Evolutionary conservation across 2,888 invertebrate species (phyloP).

Genomic region (Leptopterna dolabrata): DNA sequence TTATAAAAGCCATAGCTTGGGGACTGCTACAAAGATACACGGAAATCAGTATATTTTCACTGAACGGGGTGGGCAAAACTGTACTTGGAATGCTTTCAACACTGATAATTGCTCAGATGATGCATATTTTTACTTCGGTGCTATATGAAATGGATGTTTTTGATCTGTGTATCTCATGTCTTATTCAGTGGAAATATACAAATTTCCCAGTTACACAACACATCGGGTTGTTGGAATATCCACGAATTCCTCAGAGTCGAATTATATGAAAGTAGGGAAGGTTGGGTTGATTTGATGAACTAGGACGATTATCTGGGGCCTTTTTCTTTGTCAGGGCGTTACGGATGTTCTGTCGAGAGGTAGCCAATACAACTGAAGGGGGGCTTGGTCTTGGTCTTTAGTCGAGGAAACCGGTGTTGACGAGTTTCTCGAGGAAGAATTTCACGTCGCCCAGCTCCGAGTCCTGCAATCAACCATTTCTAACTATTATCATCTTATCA

Average conservation of each 20-base stretch:
- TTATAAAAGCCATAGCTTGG: not conserved
- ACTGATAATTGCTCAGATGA: too few relatives aligned
- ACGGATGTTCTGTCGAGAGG: not conserved
- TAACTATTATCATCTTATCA: not conserved
- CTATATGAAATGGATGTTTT: too few relatives aligned
- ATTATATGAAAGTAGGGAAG: not conserved
- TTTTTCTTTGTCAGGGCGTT: not conserved
- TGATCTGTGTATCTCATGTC: not conserved
- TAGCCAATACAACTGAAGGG: not conserved
- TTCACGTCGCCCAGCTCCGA: slow-evolving; percentile 95
- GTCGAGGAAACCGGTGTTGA: slow-evolving; percentile 95
- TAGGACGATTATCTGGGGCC: not conserved
- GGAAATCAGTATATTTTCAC: too few relatives aligned
- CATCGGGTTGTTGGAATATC: not conserved
- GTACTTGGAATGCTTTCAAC: too few relatives aligned
- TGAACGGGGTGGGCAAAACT: too few relatives aligned
- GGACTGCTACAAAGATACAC: too few relatives aligned
- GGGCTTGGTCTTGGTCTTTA: slow-evolving; percentile 66
- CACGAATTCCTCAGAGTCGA: not conserved
- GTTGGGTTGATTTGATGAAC: too few relatives aligned
- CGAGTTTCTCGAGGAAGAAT: slow-evolving; percentile 94
- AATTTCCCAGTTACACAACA: not conserved
- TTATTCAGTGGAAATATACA: not conserved
- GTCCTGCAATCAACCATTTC: slow-evolving; percentile 68
- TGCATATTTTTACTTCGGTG: too few relatives aligned